These are phyloP conservation scores for Coccyzus lansbergi DNA, from an alignment of 2,797 vertebrate species.

Conservation along the genomic window DNA sequence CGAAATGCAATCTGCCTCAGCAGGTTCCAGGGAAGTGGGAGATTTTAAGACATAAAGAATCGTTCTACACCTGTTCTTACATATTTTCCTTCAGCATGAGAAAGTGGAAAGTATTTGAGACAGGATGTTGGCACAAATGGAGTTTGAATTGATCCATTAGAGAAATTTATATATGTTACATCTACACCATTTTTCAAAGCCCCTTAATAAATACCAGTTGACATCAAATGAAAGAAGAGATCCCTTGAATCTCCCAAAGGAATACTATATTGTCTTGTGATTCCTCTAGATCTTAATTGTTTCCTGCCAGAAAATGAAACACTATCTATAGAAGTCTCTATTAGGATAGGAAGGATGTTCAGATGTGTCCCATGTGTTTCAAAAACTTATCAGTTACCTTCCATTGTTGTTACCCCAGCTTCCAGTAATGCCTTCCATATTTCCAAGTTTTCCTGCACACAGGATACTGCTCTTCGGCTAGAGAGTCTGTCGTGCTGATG, in stretches of 20 bases:
- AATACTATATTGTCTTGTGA: background rate
- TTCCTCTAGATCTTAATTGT: background rate
- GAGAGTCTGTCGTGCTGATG: background rate
- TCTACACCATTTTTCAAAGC: background rate
- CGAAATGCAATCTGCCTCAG: background rate
- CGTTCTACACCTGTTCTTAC: conserved; percentile 2
- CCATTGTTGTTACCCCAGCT: background rate
- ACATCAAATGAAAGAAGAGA: background rate
- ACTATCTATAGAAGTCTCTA: background rate
- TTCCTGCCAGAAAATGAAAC: background rate
- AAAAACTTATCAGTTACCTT: background rate
- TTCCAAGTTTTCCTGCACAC: background rate
- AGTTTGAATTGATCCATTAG: background rate
- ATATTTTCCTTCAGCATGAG: background rate
- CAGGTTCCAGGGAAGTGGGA: conserved; percentile 11
- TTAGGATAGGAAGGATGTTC: background rate
- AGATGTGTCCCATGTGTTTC: background rate
- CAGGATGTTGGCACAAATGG: background rate
- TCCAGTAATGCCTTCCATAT: background rate
- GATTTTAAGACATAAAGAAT: background rate
- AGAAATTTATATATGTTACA: background rate
- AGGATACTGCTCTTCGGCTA: background rate
- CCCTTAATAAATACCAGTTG: background rate
- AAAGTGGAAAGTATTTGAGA: conserved; percentile 11
- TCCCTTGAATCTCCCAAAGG: background rate